Conservation (phyloP, 2,888 invertebrate genomes). For the Plutella xylostella region DNA sequence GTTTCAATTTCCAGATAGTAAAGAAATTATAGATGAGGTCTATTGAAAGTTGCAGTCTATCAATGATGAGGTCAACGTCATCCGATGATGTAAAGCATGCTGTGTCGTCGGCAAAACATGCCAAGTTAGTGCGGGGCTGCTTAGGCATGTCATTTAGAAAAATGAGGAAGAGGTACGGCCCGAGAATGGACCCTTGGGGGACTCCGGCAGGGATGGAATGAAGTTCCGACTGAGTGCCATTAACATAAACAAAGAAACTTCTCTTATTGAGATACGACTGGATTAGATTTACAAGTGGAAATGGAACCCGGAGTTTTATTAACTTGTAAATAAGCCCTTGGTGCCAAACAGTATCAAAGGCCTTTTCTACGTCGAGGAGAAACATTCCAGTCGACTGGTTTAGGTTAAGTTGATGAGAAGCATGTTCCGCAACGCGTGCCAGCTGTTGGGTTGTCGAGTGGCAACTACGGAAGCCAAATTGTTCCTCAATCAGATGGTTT, state of each 20-base stretch:
- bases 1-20: not conserved
- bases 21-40: not conserved
- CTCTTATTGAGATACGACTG: constrained; percentile 17
- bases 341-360: constrained; percentile 2
- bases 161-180: constrained; percentile 12
- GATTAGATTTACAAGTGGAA: constrained; percentile 10
- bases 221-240: not conserved
- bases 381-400: constrained; percentile 2
- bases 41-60: not conserved
- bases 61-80: not conserved
- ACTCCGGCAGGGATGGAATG: constrained; percentile 18
- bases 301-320: constrained; percentile 8
- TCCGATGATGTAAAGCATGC: constrained; percentile 3
- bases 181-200: constrained; percentile 16
- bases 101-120: constrained; percentile 7
- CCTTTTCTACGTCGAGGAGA: not conserved
- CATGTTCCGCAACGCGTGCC: constrained; percentile 1
- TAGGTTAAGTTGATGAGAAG: constrained; percentile 1
- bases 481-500: constrained; percentile 4
- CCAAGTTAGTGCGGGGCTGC: constrained; percentile 1
- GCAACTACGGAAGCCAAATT: constrained; percentile 12
- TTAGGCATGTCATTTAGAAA: not conserved
- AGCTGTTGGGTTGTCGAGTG: constrained; percentile 6
- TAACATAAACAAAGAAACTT: constrained; percentile 17
- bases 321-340: constrained; percentile 3